Percentiles rank a stretch among this genome's conserved stretches.
phyloP scores from a whole-genome alignment of 2,888 invertebrate species.

The Scaptodrosophila latifasciaeformis region DNA sequence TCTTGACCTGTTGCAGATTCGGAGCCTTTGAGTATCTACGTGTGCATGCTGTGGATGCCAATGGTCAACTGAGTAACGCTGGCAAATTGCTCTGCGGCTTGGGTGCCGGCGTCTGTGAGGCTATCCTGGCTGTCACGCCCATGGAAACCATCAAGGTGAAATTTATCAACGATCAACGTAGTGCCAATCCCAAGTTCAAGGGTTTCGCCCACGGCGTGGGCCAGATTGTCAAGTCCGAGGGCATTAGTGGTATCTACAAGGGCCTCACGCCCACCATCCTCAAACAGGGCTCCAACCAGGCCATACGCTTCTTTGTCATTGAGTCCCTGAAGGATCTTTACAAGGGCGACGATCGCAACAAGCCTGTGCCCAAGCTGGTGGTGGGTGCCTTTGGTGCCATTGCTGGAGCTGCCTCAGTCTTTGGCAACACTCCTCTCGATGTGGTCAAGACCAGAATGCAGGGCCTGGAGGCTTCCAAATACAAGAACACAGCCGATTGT shows the following conservation, averaged over 20 bases:
- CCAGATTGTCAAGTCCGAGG: conserved; percentile 88
- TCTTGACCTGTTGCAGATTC: conserved; percentile 80
- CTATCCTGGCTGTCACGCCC: conserved; percentile 97
- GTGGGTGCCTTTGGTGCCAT: conserved; percentile 94
- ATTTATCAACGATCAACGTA: conserved; percentile 98
- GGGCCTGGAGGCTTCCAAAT: conserved; percentile 96
- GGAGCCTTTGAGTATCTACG: conserved; percentile 97
- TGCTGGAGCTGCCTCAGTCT: conserved; percentile 96
- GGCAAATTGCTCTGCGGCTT: conserved; percentile 92
- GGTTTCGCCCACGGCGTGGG: conserved; percentile 97
- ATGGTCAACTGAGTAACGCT: conserved; percentile 86
- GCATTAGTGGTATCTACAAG: conserved; percentile 90
- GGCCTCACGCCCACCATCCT: conserved; percentile 96
- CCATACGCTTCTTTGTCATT: conserved; percentile 98
- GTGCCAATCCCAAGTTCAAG: conserved; percentile 90
- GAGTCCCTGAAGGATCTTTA: conserved; percentile 95
- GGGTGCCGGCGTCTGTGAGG: conserved; percentile 96
- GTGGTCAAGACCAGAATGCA: conserved; percentile 99
- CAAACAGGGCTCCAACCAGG: conserved; percentile 99
- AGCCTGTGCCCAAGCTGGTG: conserved; percentile 89
- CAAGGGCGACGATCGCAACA: conserved; percentile 88
- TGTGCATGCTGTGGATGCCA: conserved; percentile 82
- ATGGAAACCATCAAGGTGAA: conserved; percentile 99
- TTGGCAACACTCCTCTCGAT: conserved; percentile 99
- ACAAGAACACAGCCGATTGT: conserved; percentile 95